Evolutionary conservation across 1,140 invertebrate genomes (phyloP).

Genomic region (Diprion similis): DNA sequence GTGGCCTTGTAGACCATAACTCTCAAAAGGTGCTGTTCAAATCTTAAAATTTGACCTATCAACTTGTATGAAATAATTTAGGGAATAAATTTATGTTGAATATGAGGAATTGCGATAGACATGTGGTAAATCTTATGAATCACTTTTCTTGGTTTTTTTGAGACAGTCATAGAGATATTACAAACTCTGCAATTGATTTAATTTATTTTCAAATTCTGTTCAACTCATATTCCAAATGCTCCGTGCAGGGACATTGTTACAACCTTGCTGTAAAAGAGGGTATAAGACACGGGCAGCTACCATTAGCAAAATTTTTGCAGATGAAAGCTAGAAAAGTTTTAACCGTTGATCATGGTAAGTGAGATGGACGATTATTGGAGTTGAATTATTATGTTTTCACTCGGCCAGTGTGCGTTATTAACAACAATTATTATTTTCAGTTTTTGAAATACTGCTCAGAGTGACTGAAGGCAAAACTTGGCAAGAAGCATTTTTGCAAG

Average conservation of each 20-base stretch:
- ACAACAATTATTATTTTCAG: constrained; percentile 65
- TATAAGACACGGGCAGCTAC: constrained; percentile 85
- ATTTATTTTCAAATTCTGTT: constrained; percentile 17
- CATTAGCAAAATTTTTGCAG: constrained; percentile 88
- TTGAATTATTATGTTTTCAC: constrained; percentile 25
- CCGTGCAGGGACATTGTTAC: constrained; percentile 82
- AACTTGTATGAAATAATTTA: constrained; percentile 7
- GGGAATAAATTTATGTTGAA: constrained; percentile 17
- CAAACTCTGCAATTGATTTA: not conserved
- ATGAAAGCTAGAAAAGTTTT: constrained; percentile 95
- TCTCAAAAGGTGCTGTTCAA: constrained; percentile 78
- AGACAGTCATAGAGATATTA: constrained; percentile 8
- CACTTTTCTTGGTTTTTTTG: constrained; percentile 11
- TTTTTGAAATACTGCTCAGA: constrained; percentile 89
- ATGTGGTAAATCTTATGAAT: not conserved
- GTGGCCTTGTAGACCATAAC: constrained; percentile 97
- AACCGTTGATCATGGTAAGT: constrained; percentile 92
- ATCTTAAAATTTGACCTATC: not conserved
- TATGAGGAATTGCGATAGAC: not conserved
- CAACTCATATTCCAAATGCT: constrained; percentile 27
- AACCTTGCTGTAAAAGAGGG: constrained; percentile 80
- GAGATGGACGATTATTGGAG: constrained; percentile 29
- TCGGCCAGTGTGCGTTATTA: constrained; percentile 14
- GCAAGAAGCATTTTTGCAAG: constrained; percentile 84
- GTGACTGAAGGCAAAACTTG: constrained; percentile 82